phyloP scores from a whole-genome alignment of 1,140 invertebrate genomes.

The Pogonognathellus flavescens region DNA sequence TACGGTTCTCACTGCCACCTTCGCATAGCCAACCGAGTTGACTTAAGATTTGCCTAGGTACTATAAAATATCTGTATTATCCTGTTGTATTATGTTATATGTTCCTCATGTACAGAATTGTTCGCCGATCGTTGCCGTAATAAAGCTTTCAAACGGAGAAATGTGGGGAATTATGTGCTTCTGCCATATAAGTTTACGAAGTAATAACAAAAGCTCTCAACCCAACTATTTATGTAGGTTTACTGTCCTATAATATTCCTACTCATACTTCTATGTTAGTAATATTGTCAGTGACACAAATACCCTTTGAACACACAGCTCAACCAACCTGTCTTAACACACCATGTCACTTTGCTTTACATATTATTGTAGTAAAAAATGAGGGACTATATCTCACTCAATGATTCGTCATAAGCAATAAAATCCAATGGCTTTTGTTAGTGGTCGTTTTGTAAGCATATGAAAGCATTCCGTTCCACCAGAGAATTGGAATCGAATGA shows the following conservation, averaged over 20 bases:
- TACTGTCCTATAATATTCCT: neutral
- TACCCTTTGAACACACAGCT: constrained; percentile 18
- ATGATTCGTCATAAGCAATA: constrained; percentile 56
- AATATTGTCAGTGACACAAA: constrained; percentile 1
- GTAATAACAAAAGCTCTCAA: neutral
- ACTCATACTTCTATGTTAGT: neutral
- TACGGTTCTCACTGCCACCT: too few species aligned
- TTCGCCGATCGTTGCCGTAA: neutral
- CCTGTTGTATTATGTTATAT: neutral
- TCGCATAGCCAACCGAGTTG: neutral
- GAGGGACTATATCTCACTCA: constrained; percentile 26
- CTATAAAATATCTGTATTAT: neutral
- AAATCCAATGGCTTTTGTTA: constrained; percentile 55
- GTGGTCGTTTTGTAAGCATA: constrained; percentile 10
- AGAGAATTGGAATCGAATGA: neutral
- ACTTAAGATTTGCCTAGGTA: neutral
- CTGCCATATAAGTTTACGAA: neutral
- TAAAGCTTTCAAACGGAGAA: constrained; percentile 45
- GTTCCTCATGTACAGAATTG: neutral
- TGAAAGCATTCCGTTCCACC: neutral
- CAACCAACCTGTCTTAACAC: neutral
- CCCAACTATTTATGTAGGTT: neutral
- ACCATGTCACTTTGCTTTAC: constrained; percentile 20
- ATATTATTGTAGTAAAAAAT: constrained; percentile 42
- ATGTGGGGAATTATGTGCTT: neutral